A percentile compares a stretch with the other conserved stretches of the same genome.
Evolutionary conservation across 2,888 invertebrate species (phyloP).

Genomic region (Leptarthrus brevirostris): DNA sequence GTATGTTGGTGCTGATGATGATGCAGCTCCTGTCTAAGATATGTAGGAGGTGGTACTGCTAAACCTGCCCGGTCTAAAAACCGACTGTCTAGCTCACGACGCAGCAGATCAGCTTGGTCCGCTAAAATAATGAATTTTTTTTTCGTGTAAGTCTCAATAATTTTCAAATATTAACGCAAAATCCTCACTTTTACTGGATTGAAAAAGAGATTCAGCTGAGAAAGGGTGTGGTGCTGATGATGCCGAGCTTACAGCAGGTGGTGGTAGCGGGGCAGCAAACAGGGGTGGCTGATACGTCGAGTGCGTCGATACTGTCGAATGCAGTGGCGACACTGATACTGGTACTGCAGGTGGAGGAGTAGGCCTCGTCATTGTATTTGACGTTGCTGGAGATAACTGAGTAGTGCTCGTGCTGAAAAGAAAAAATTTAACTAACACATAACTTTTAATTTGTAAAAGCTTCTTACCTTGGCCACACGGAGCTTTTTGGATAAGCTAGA

Average conservation of each 20-base stretch:
- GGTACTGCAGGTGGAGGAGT: conserved; percentile 68
- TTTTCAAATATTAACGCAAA: no score
- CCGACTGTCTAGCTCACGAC: conserved; percentile 89
- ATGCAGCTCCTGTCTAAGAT: conserved; percentile 87
- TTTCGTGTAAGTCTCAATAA: no score
- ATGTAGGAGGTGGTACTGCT: conserved; percentile 68
- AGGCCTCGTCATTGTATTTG: conserved; percentile 69
- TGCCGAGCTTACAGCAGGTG: conserved; percentile 63
- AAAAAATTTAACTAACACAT: conserved; percentile 55
- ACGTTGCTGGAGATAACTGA: conserved; percentile 68
- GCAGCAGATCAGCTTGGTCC: conserved; percentile 85
- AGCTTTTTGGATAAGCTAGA: conserved; percentile 62
- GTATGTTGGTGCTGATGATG: conserved; percentile 95
- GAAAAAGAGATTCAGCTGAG: conserved; percentile 88
- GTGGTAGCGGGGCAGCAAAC: conserved; percentile 75
- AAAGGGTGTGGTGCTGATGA: conserved; percentile 83
- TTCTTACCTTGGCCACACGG: conserved; percentile 65
- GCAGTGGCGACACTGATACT: conserved; percentile 53
- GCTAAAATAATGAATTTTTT: conserved; percentile 63
- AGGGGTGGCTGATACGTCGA: conserved; percentile 73
- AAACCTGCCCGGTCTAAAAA: conserved; percentile 89
- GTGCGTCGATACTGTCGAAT: conserved; percentile 68
- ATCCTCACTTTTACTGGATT: conserved; percentile 77
- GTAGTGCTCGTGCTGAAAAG: conserved; percentile 61
- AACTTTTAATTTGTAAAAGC: no score